Base-by-base conservation (phyloP, 1,140 invertebrate species). In the Acromyrmex heyeri region DNA sequence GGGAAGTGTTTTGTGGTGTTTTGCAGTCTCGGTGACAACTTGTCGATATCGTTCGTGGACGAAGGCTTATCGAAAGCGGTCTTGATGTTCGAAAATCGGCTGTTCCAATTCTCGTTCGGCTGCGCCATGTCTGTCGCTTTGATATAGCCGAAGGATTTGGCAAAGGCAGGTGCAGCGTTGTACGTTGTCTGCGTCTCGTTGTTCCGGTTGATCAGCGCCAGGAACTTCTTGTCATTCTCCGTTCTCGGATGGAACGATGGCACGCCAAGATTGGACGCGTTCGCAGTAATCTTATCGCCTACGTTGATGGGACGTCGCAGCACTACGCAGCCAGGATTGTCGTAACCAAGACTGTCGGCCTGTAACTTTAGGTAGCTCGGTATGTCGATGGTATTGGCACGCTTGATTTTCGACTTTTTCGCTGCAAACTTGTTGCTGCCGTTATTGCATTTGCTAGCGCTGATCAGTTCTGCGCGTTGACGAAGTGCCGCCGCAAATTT, bases 331-430 rank as follows among this genome's bases (percentile, higher is more conserved):
- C 95, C 92, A 76, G 92, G 73, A 16, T 87, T 92, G 27, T 91
- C 94, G 87, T 93, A 82, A 75, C 93, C 90, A 3, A 90, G 93
- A 90, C 85, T 95, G 90, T 93, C 93, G 0, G 92, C 79, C 24
- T 95, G 94, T 0, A 95, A 86, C 27, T 95, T 94, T n/a, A 95
- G 59, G 59, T 95, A 97, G 92, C 97, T 97, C 0, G 97, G 97
- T 92, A 98, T 98, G 91, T 98, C 98, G 85, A 98, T 98, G 2
- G 98, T 98, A 85, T 98, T 98, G 0, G 98, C 98, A 30, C 98
- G 96, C 95, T 98, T 98, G 96, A 98, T 98, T 88, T 97, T 96
- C 4, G 96, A 95, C 91, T 97, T 97, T 90, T 97, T 97, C 55
- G 94, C 96, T 50, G 94, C 96, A 86, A 97, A 97, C 87, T 97